A percentile compares a stretch with the other conserved stretches of the same genome.
Evolutionary conservation across 2,113 vertebrate species (phyloP).

Genomic region (Phaethon lepturus): DNA sequence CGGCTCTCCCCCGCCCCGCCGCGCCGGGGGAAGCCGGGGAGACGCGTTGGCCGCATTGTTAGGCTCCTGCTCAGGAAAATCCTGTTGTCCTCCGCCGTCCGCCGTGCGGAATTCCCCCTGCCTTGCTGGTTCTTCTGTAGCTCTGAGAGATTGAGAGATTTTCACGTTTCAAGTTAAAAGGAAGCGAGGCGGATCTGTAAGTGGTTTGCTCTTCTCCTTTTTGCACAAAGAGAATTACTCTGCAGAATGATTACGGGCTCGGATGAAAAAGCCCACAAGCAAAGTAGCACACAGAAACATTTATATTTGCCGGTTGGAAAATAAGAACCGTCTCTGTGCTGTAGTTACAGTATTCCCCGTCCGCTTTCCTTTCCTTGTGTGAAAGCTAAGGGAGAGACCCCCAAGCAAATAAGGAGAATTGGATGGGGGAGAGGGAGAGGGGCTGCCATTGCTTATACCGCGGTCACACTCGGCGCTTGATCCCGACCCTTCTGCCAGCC

Average conservation of each 20-base stretch:
- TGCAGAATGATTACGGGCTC: neutral
- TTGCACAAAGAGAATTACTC: neutral
- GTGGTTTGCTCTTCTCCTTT: neutral
- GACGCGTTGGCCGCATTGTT: neutral
- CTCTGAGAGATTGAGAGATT: neutral
- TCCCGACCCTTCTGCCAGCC: conserved; percentile 19
- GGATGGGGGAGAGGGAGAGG: neutral
- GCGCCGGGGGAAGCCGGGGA: neutral
- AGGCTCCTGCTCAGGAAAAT: conserved; percentile 17
- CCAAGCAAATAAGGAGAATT: neutral
- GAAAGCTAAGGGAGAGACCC: neutral
- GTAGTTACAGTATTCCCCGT: neutral
- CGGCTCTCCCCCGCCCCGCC: accelerated
- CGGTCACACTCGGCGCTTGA: neutral
- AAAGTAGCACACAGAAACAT: neutral
- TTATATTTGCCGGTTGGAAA: neutral
- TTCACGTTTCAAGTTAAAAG: conserved; percentile 11
- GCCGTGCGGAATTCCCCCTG: conserved; percentile 7
- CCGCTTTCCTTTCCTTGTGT: neutral
- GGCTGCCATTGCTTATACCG: neutral
- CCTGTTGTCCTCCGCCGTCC: neutral
- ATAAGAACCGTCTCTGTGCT: neutral
- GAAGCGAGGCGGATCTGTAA: neutral
- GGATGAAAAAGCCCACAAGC: neutral
- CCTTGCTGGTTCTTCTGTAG: neutral